Evolutionary conservation across 2,888 invertebrate genomes (phyloP).

Genomic region (Thyatira batis): DNA sequence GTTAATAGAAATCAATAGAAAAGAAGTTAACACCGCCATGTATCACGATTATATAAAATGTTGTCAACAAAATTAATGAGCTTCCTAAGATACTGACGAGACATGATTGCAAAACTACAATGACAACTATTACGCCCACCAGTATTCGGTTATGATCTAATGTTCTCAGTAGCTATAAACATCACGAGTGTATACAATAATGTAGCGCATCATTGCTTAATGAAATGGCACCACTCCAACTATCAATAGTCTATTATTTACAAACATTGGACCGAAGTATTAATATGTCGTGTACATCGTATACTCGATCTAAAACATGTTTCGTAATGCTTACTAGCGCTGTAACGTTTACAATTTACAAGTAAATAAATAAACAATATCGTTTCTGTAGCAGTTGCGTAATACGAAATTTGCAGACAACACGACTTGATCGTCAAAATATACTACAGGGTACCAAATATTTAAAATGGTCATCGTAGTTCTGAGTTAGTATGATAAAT

Average conservation of each 20-base stretch:
- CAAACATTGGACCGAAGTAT: slow-evolving; percentile 41
- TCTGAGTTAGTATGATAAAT: too few species aligned
- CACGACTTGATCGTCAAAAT: too few species aligned
- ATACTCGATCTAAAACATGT: not conserved
- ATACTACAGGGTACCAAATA: too few species aligned
- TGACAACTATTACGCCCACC: not conserved
- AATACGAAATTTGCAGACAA: too few species aligned
- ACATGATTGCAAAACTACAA: not conserved
- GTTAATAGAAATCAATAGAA: not conserved
- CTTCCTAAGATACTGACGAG: not conserved
- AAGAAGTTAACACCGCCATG: not conserved
- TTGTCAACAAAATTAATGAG: too few species aligned
- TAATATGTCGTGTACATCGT: slow-evolving; percentile 14
- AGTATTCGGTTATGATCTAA: not conserved
- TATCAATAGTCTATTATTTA: slow-evolving; percentile 40
- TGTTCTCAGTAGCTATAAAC: not conserved
- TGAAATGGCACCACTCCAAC: slow-evolving; percentile 48
- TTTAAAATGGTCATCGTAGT: too few species aligned
- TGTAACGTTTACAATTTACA: not conserved
- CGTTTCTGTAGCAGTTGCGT: not conserved
- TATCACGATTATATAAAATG: too few species aligned
- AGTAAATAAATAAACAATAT: not conserved
- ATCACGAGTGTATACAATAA: slow-evolving; percentile 10
- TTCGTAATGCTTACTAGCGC: not conserved
- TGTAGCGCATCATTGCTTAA: slow-evolving; percentile 31